Conservation (phyloP, 2,888 invertebrate genomes). For the Coelopa pilipes region DNA sequence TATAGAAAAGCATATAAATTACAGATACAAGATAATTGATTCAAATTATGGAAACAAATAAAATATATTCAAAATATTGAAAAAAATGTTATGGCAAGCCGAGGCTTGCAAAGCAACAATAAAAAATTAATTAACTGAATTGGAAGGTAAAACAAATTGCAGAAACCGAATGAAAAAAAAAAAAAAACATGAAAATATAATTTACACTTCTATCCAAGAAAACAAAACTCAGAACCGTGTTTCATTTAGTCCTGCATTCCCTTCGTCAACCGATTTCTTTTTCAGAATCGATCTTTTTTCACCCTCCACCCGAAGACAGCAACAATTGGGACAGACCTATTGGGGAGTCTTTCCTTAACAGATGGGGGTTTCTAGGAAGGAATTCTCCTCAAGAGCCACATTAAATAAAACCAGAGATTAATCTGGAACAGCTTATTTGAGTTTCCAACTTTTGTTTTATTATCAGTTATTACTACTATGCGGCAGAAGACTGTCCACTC, state of each 20-base stretch:
- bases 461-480: background rate
- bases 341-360: too few relatives aligned
- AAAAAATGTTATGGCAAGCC: slow-evolving; percentile 41
- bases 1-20: too few relatives aligned
- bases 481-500: slow-evolving; percentile 7
- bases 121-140: slow-evolving; percentile 14
- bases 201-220: slow-evolving; percentile 30
- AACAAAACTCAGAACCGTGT: slow-evolving; percentile 20
- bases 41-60: slow-evolving; percentile 29
- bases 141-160: slow-evolving; percentile 29
- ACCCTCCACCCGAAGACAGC: too few relatives aligned
- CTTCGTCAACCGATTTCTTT: too few relatives aligned
- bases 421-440: background rate
- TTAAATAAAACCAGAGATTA: background rate
- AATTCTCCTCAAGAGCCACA: background rate
- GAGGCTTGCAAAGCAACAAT: slow-evolving; percentile 41
- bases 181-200: slow-evolving; percentile 32
- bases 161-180: slow-evolving; percentile 29
- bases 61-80: background rate
- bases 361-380: too few relatives aligned
- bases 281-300: too few relatives aligned
- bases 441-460: slow-evolving; percentile 7
- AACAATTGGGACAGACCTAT: too few relatives aligned
- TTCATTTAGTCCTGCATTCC: background rate
- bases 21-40: too few relatives aligned